Evolutionary conservation across 1,140 invertebrate genomes (phyloP).

Genomic region (Tetragonula clypearis): DNA sequence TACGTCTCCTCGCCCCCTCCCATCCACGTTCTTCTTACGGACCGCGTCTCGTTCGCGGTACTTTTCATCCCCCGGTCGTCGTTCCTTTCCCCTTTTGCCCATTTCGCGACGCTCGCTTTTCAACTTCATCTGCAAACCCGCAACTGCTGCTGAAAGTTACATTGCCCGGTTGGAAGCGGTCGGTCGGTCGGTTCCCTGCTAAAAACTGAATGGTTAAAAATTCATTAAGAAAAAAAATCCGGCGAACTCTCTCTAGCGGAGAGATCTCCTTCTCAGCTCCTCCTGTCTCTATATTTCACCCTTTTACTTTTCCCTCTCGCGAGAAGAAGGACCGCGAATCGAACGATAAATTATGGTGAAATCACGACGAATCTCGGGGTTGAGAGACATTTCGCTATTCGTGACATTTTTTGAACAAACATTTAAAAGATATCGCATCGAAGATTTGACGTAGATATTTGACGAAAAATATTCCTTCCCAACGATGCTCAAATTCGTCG

Average conservation of each 20-base stretch:
- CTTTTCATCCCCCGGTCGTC: slow-evolving; percentile 59
- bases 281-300: background rate
- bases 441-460: too few species aligned
- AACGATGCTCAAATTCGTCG: too few species aligned
- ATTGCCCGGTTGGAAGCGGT: slow-evolving; percentile 29
- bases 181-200: slow-evolving; percentile 2
- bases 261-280: background rate
- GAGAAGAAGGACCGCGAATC: background rate
- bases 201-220: slow-evolving; percentile 69
- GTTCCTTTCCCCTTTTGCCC: slow-evolving; percentile 52
- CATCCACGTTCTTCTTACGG: too few species aligned
- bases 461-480: too few species aligned
- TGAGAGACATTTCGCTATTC: too few species aligned
- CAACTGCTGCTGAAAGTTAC: slow-evolving; percentile 63
- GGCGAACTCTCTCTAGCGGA: background rate
- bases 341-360: background rate
- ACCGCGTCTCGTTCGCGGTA: slow-evolving; percentile 29
- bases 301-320: too few species aligned
- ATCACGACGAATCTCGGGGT: background rate
- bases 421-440: too few species aligned
- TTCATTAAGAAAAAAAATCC: slow-evolving; percentile 61
- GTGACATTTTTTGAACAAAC: too few species aligned
- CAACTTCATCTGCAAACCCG: slow-evolving; percentile 58
- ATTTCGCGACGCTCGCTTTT: slow-evolving; percentile 71
- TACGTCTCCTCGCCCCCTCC: slow-evolving; percentile 58